Percentiles rank a stretch among this genome's conserved stretches.
Evolutionary conservation across 2,113 vertebrate species (phyloP).

Genomic region (Dipodomys stephensi): DNA sequence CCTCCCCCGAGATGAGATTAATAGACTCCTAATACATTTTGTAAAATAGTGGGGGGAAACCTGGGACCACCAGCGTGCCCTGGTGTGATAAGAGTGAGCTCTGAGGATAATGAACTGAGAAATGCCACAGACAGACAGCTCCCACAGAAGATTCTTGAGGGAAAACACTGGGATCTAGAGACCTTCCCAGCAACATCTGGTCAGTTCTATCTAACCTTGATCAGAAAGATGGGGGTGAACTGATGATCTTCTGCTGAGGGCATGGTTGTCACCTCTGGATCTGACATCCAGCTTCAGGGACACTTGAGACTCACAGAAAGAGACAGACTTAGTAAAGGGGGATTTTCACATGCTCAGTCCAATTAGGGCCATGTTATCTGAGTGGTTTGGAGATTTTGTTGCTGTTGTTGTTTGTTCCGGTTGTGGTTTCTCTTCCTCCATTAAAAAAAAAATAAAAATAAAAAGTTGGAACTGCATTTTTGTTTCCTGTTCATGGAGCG

Average conservation of each 20-base stretch:
- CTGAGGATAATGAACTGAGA: neutral
- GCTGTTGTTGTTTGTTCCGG: slow-evolving; percentile 51
- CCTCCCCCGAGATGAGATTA: neutral
- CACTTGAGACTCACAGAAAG: neutral
- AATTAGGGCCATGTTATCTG: neutral
- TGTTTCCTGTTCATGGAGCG: slow-evolving; percentile 70
- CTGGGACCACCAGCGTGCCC: neutral
- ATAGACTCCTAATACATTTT: neutral
- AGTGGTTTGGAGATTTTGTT: slow-evolving; percentile 9
- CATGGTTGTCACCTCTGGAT: neutral
- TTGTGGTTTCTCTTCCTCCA: slow-evolving; percentile 73
- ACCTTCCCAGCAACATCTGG: neutral
- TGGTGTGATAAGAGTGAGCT: neutral
- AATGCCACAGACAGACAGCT: neutral
- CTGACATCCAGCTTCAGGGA: neutral
- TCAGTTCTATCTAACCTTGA: neutral
- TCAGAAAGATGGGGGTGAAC: neutral
- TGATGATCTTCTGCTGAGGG: neutral
- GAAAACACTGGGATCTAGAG: neutral
- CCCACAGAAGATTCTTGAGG: neutral
- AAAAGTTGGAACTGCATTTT: slow-evolving; percentile 68
- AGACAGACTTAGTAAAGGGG: too few species aligned
- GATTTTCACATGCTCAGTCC: neutral
- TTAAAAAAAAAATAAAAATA: slow-evolving; percentile 38
- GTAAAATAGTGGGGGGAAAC: neutral